Base-by-base conservation (phyloP, 2,888 invertebrate genomes). In the Sarcophaga caerulescens region DNA sequence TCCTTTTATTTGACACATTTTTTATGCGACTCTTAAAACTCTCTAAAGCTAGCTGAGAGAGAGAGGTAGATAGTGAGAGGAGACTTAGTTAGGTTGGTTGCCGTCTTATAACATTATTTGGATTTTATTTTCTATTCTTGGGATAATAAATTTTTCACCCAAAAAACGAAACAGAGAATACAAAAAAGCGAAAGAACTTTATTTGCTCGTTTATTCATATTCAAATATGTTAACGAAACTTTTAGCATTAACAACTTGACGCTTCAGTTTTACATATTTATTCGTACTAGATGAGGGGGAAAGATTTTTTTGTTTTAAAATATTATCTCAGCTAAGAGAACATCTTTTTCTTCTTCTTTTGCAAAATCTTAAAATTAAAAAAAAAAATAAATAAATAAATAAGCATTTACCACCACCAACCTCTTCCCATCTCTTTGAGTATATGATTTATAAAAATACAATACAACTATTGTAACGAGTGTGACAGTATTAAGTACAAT, bases 181-280 rank as follows among this genome's bases (percentile, higher is more conserved):
- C 3, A 25, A 4, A 25, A 60, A 35, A 35, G 25, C 35, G 35
- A 6, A 14, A 12, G 14, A 47, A 47, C 47, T 14, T 14, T 47
- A 14, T 47, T 47, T 47, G 11, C 14, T 47, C 14, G 47, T 47
- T 14, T 47, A 12, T 14, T 52, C 52, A 14, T 17, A 17, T 52
- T 52, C 52, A 52, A 52, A 17, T 52, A 52, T 52, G 12, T 14
- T 52, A 14, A 52, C 12, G 52, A 69, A 76, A 78, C 81, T 73
- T 85, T 87, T 82, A 83, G 79, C 84, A 63, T 69, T 84, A 75
- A 84, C 81, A 82, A 44, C 69, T 75, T 83, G 69, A 69, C 74
- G 74, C 74, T 84, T 84, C 45, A 57, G 44, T 59, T 44, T 19
- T 57, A 45, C n/a, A 71, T 11, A 63, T 23, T 35, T 35, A 10